These are phyloP conservation scores for Octopus bimaculoides DNA, from an alignment of 1,140 invertebrate genomes.

Conservation along the genomic window DNA sequence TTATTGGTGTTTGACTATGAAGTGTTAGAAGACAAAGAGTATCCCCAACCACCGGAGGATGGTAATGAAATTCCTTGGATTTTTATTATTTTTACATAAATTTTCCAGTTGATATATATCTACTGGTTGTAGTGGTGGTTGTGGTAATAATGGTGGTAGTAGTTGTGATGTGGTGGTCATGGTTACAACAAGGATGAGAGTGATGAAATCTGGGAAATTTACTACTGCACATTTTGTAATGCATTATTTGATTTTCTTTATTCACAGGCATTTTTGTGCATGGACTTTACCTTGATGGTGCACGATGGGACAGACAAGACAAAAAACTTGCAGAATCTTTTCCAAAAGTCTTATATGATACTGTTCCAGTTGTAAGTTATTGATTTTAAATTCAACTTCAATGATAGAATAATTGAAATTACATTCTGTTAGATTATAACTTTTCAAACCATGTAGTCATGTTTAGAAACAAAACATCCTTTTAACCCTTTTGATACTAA, in stretches of 20 bases:
- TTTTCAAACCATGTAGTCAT: too few species aligned
- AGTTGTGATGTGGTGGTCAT: too few species aligned
- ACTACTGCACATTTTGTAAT: not conserved
- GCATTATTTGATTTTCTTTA: constrained; percentile 5
- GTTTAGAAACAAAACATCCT: too few species aligned
- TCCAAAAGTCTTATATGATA: constrained; percentile 79
- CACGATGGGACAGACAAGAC: constrained; percentile 60
- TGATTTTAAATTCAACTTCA: not conserved
- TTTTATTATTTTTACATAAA: too few species aligned
- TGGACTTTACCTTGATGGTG: constrained; percentile 60
- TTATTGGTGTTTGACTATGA: constrained; percentile 56
- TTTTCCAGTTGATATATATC: too few species aligned
- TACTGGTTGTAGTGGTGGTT: too few species aligned
- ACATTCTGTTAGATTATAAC: too few species aligned
- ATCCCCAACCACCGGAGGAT: constrained; percentile 55
- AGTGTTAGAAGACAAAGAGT: constrained; percentile 56
- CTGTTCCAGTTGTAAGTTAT: constrained; percentile 70
- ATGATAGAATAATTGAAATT: too few species aligned
- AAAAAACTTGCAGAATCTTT: constrained; percentile 72
- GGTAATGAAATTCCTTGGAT: constrained; percentile 38
- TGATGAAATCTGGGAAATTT: too few species aligned
- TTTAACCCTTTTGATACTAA: too few species aligned
- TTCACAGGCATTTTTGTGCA: constrained; percentile 57
- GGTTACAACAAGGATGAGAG: too few species aligned
- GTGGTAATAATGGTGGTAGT: too few species aligned